A percentile compares a stretch with the other conserved stretches of the same genome.
Evolutionary conservation across 2,113 vertebrate species (phyloP).

Genomic region (Excalfactoria chinensis): DNA sequence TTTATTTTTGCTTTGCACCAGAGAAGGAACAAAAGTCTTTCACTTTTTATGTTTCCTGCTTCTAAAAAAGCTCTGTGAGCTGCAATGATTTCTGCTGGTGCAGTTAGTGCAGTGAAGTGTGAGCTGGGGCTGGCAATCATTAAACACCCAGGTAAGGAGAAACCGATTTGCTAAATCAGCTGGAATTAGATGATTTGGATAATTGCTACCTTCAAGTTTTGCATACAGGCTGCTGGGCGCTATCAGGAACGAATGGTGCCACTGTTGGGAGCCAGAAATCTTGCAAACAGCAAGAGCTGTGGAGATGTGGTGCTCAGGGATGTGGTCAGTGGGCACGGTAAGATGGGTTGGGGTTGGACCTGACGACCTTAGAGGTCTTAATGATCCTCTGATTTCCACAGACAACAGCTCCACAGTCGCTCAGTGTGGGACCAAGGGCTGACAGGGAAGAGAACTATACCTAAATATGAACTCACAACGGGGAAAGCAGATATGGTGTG

Average conservation of each 20-base stretch:
- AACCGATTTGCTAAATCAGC: neutral
- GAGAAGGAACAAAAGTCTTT: neutral
- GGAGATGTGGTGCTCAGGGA: too few species aligned
- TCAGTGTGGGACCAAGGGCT: neutral
- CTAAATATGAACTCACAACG: fast-evolving
- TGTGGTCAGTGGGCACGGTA: too few species aligned
- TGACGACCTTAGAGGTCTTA: too few species aligned
- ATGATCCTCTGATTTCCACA: neutral
- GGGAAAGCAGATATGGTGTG: neutral
- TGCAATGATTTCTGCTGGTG: neutral
- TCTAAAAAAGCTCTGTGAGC: neutral
- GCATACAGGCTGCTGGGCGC: neutral
- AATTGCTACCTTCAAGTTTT: neutral
- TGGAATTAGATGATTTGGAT: neutral
- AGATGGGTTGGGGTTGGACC: too few species aligned
- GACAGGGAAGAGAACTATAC: neutral
- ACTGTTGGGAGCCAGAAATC: neutral
- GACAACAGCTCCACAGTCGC: neutral
- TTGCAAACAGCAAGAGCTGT: too few species aligned
- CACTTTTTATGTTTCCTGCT: neutral
- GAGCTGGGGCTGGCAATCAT: neutral
- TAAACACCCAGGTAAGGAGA: neutral
- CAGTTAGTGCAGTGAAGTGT: neutral
- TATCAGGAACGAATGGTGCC: neutral
- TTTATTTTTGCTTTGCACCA: neutral